Base-by-base conservation (phyloP, 1,140 invertebrate genomes). In the Zaprionus ghesquierei region DNA sequence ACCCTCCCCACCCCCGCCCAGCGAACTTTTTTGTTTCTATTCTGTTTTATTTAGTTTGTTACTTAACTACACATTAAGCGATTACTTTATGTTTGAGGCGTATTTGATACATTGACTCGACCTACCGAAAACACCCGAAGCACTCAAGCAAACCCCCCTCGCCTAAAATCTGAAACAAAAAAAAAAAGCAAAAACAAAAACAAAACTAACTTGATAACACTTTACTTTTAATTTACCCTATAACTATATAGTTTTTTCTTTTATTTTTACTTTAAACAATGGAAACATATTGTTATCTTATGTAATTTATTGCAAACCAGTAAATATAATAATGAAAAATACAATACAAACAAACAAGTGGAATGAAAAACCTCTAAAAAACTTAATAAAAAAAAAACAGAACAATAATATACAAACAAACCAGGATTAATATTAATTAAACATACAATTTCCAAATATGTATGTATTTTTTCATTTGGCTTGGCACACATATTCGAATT, bases 241-340 rank as follows among this genome's bases (percentile, higher is more conserved):
- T 75, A 69, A 62, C 58, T 69, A 59, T 74, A 63, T 74, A 69
- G 70, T 69, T 73, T 61, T 69, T 59, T 64, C 44, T 64, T 75
- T 64, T 75, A 64, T 58, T 63, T 75, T 75, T 75, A 75, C 29
- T 75, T 75, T 70, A 70, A 70, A 64, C 72, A 49, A 75, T 70
- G 72, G 72, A 70, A 70, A 75, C 54, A 70, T 75, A 70, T 70
- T 70, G 66, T 70, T 75, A 75, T 75, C 61, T 75, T 75, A 75
- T 87, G 81, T 87, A 87, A 87, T 87, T 87, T 87, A 87, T 87
- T 87, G 82, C 82, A 87, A 86, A 87, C 82, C 81, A 87, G 70
- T 75, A 75, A 75, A 75, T 63, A 86, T 77, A 85, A 86, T 69
- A 86, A 69, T 79, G 49, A 85, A 69, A 81, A 81, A 65, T 75